Base-by-base conservation (phyloP, 2,797 vertebrate species). In the Remorina albescens region DNA sequence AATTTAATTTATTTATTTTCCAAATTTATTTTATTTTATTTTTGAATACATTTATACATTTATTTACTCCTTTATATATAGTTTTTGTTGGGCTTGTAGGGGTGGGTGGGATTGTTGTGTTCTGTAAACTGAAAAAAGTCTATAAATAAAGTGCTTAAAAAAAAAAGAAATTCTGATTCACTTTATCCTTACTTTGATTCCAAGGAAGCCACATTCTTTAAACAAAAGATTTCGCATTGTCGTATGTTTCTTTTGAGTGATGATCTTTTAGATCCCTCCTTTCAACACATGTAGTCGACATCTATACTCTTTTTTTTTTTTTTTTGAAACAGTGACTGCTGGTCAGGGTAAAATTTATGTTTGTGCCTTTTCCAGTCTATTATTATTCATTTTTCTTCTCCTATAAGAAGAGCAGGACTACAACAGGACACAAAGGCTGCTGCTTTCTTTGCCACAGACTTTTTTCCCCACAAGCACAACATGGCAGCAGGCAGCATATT, bases 221-320 rank as follows among this genome's bases (percentile, higher is more conserved):
- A 13, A 23, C 11, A 13, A 2, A 23, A 34, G 36, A n/a, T n/a
- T n/a, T n/a, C n/a, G n/a, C n/a, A n/a, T n/a, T n/a, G n/a, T n/a
- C n/a, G n/a, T 36, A 12, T 25, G 30, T 70, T 73, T 53, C 28
- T 64, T 30, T 9, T 39, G 18, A 36, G 18, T 47, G 28, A 62
- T 59, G 26, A 44, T 72, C 18, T 57, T 2, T 56, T 53, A 54
- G 25, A 21, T 32, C 8, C 32, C 55, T 64, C 34, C 34, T 59
- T 71, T 44, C 67, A 15, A 39, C 53, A 47, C 18, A 66, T n/a
- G 41, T n/a, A 44, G 41, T 71, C 32, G 32, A 37, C 77, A 67
- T 63, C 57, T 75, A 56, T 36, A 25, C 50, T 78, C 21, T 18
- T 72, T 53, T 70, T 78, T 83, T 78, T 85, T 59, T 72, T 53